Conservation (phyloP, 2,113 vertebrate genomes). For the Gobius niger region DNA sequence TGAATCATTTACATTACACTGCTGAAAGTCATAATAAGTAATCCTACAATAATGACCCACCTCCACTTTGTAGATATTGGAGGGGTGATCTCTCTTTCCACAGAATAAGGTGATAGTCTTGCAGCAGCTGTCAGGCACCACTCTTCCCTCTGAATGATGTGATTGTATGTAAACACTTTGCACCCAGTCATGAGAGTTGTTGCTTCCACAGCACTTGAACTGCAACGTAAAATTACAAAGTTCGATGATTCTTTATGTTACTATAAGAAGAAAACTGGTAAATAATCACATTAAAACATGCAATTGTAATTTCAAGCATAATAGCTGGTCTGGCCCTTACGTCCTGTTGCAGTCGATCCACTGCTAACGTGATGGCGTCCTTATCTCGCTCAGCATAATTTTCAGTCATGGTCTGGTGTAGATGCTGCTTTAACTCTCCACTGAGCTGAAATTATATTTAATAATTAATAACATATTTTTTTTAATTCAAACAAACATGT, state of each 20-base stretch:
- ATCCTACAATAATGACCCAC: slow-evolving; percentile 56
- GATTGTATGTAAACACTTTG: slow-evolving; percentile 76
- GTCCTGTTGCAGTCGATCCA: slow-evolving; percentile 84
- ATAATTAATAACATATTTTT: no score
- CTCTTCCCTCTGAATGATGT: slow-evolving; percentile 46
- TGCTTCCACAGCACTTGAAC: slow-evolving; percentile 89
- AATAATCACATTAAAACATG: not conserved
- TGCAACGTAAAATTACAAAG: slow-evolving; percentile 33
- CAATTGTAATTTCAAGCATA: not conserved
- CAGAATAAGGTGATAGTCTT: slow-evolving; percentile 79
- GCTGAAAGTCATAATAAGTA: not conserved
- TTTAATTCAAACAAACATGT: no score
- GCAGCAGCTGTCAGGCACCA: slow-evolving; percentile 88
- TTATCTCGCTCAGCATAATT: slow-evolving; percentile 79
- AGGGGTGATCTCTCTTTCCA: slow-evolving; percentile 83
- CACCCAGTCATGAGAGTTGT: slow-evolving; percentile 82
- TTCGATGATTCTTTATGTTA: not conserved
- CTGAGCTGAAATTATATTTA: slow-evolving; percentile 80
- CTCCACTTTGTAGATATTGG: slow-evolving; percentile 89
- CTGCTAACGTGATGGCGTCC: slow-evolving; percentile 75
- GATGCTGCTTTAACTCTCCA: slow-evolving; percentile 81
- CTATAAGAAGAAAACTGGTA: not conserved
- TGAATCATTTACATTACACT: not conserved
- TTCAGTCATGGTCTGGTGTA: slow-evolving; percentile 79
- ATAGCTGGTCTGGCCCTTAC: slow-evolving; percentile 61